phyloP scores from a whole-genome alignment of 2,797 vertebrate genomes.

The Cyprinella venusta region DNA sequence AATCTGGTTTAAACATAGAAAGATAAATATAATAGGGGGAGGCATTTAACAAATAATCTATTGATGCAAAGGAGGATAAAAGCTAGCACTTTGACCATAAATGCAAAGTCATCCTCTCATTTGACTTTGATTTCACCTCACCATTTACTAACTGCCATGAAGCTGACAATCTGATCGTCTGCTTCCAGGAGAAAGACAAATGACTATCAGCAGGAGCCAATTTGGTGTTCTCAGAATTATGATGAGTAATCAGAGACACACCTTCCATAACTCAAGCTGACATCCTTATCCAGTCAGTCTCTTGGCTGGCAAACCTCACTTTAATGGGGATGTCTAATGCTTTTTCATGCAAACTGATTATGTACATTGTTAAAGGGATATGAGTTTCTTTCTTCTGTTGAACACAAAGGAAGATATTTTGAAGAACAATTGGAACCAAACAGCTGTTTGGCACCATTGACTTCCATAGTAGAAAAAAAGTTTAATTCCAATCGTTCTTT shows the following conservation, averaged over 20 bases:
- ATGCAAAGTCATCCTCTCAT: conserved; percentile 41
- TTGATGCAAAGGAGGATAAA: not conserved
- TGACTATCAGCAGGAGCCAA: conserved; percentile 39
- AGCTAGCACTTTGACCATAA: not conserved
- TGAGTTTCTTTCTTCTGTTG: too few relatives aligned
- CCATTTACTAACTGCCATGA: conserved; percentile 18
- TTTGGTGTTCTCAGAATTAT: conserved; percentile 2
- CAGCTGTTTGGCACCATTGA: too few relatives aligned
- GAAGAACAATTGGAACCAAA: too few relatives aligned
- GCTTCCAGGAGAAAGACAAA: not conserved
- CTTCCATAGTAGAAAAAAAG: too few relatives aligned
- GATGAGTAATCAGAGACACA: conserved; percentile 17
- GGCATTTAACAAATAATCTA: not conserved
- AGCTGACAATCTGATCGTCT: conserved; percentile 28
- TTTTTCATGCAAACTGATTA: too few relatives aligned
- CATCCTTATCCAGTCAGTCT: not conserved
- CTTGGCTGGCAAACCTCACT: not conserved
- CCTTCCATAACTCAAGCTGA: not conserved
- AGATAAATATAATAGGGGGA: not conserved
- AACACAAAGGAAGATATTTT: too few relatives aligned
- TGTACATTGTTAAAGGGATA: too few relatives aligned
- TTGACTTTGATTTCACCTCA: conserved; percentile 31
- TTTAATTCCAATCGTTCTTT: too few relatives aligned
- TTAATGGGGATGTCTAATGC: not conserved
- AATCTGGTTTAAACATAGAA: not conserved